Conservation (phyloP, 1,140 invertebrate genomes). For the Wasmannia auropunctata region DNA sequence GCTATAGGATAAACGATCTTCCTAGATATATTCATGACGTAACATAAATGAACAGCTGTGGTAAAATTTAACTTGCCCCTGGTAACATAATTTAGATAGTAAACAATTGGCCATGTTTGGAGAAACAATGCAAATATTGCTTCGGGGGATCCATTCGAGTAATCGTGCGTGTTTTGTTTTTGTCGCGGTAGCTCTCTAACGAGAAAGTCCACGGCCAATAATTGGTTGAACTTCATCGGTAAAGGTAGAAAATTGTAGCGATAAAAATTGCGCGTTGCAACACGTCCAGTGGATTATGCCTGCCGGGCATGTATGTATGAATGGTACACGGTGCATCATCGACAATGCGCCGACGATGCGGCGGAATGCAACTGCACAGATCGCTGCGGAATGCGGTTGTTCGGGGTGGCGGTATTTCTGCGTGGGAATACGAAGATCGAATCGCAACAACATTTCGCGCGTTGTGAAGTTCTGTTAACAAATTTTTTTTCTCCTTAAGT, state of each 20-base stretch:
- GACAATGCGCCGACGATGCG: constrained; percentile 55
- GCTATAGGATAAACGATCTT: background rate
- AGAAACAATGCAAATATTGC: constrained; percentile 23
- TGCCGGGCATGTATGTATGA: constrained; percentile 27
- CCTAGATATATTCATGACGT: background rate
- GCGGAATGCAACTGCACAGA: constrained; percentile 55
- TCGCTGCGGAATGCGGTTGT: constrained; percentile 64
- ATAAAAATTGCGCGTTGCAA: constrained; percentile 44
- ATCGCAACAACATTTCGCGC: background rate
- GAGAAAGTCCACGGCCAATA: background rate
- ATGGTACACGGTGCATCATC: constrained; percentile 56
- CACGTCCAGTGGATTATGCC: constrained; percentile 33
- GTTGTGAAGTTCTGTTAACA: background rate
- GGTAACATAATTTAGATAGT: background rate
- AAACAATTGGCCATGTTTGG: constrained; percentile 4
- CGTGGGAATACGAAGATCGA: constrained; percentile 33
- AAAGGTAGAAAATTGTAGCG: constrained; percentile 13
- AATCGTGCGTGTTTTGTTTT: background rate
- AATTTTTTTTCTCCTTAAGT: background rate
- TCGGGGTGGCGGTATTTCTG: constrained; percentile 18
- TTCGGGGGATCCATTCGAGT: background rate
- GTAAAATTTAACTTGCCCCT: background rate
- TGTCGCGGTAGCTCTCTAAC: background rate
- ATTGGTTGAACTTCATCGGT: background rate
- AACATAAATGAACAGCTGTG: background rate